Base-by-base conservation (phyloP, 2,888 invertebrate genomes). In the Willowsia nigromaculata region DNA sequence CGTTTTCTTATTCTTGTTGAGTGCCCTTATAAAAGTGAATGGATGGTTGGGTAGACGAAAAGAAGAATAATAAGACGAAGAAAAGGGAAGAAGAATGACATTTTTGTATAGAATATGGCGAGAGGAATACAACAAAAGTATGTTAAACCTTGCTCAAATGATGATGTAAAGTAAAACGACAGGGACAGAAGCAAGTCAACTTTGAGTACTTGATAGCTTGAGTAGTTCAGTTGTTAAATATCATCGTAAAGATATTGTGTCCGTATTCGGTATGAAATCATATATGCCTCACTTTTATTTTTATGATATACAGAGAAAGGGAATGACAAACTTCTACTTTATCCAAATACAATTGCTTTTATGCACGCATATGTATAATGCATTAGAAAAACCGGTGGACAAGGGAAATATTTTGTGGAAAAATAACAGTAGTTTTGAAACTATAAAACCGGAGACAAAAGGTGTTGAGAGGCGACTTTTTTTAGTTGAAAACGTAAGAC, bases 11-110 rank as follows among this genome's bases (percentile, higher is more conserved):
- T 82, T 65, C n/a, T 53, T 25, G 4, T 40, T 40, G 30, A 82
- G 81, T 65, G 47, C 47, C 81, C 81, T 82, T 82, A 62, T 25
- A 62, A 82, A 47, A 27, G 30, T 50, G 40, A 9, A 40, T 40
- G 59, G 27, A 59, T 59, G 59, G 59, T 11, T 59, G 59, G 27
- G 13, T 59, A 59, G 27, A 22, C 5, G 4, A 59, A 11, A 59
- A 59, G 25, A 27, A 27, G 25, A 59, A 59, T 50, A 50, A 50
- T n/a, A 50, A 74, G n/a, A 30, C 50, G 11, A 27, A 59, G 25
- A 25, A 37, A 40, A 40, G 27, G 25, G 22, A 27, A 9, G 22
- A 33, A 25, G 18, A 74, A 74, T 80, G 80, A 59, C 80, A 80
- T 80, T 80, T 50, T 80, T 50, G 30, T n/a, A 22, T 22, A 25